Evolutionary conservation across 2,797 vertebrate genomes (phyloP).

Genomic region (Urocyon cinereoargenteus): DNA sequence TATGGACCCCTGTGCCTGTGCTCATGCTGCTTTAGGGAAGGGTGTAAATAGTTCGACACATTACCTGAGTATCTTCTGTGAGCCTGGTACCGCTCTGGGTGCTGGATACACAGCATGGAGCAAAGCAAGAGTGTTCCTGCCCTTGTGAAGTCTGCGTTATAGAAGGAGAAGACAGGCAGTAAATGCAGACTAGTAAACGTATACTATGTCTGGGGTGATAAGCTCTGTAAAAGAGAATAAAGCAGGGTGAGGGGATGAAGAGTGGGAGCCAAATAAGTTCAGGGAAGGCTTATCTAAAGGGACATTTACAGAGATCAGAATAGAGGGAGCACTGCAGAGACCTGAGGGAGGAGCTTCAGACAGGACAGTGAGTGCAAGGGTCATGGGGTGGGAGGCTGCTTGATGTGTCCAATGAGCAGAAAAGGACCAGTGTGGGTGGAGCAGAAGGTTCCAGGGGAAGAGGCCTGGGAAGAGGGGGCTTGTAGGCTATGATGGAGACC

Average conservation of each 20-base stretch:
- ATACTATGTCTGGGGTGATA: background rate
- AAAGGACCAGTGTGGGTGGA: background rate
- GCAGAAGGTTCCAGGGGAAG: background rate
- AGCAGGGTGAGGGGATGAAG: background rate
- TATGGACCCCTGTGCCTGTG: background rate
- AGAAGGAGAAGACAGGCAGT: background rate
- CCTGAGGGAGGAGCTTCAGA: background rate
- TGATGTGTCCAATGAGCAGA: background rate
- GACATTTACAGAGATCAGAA: background rate
- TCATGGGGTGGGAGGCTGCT: background rate
- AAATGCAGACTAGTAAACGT: background rate
- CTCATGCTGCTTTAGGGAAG: background rate
- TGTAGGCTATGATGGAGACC: background rate
- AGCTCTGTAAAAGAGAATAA: background rate
- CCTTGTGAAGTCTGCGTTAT: background rate
- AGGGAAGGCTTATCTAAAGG: background rate
- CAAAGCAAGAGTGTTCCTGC: background rate
- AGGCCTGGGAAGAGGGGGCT: background rate
- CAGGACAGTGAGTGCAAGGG: background rate
- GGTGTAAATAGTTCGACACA: background rate
- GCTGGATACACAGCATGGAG: background rate
- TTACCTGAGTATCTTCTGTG: background rate
- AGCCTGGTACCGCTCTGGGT: background rate
- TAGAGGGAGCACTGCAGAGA: background rate
- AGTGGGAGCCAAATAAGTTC: background rate